phyloP scores from a whole-genome alignment of 2,797 vertebrate genomes.

The Eulemur coronatus region DNA sequence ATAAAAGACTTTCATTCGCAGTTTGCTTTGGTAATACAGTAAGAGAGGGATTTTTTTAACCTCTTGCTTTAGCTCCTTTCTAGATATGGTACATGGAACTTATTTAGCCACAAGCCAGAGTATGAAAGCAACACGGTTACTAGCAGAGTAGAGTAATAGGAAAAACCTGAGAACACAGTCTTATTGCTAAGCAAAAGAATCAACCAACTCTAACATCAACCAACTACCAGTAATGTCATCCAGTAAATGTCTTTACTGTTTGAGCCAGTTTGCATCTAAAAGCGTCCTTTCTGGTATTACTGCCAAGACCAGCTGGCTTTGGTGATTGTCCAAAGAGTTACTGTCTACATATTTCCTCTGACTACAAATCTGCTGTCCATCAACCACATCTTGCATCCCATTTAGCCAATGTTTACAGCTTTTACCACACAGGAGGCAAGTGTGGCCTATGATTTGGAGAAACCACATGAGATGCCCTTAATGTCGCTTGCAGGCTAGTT shows the following conservation, averaged over 20 bases:
- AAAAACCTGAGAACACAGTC: not conserved
- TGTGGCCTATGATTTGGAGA: not conserved
- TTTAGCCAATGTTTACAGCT: not conserved
- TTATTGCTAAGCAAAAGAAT: constrained; percentile 19
- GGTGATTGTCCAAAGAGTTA: not conserved
- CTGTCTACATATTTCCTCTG: constrained; percentile 6
- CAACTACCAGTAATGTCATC: not conserved
- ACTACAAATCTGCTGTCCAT: not conserved
- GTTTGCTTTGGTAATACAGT: not conserved
- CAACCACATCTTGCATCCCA: not conserved
- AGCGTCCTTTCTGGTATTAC: not conserved
- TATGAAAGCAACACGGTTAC: not conserved
- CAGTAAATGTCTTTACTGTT: not conserved
- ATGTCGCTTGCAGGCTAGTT: not conserved
- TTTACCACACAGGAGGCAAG: constrained; percentile 8
- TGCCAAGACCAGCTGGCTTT: constrained; percentile 49
- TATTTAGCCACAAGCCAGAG: not conserved
- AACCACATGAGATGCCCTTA: not conserved
- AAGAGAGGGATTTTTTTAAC: not conserved
- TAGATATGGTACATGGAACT: not conserved
- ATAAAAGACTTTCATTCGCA: not conserved
- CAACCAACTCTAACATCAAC: not conserved
- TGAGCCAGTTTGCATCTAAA: not conserved
- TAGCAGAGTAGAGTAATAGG: not conserved
- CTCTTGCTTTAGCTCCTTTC: not conserved